Evolutionary conservation across 2,113 vertebrate species (phyloP), one percentile per base, ranked within the genome.

Genomic region (Apodemus speciosus): DNA sequence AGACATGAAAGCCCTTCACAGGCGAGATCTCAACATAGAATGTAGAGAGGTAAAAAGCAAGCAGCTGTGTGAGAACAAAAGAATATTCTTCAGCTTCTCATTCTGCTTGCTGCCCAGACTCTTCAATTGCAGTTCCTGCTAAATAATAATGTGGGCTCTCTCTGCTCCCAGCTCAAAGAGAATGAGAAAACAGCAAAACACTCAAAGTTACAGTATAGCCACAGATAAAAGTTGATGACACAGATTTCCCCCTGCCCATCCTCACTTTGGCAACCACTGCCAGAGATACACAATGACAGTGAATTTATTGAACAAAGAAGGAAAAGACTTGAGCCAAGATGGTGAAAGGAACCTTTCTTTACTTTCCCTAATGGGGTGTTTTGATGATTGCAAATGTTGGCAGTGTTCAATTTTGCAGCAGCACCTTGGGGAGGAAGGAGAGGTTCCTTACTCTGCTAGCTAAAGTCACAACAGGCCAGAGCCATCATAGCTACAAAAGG

Each of bases 181-280:
- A 96, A 95, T 96, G 75, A 90, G 89, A 95, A 96, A 96, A n/a
- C 18, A 96, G 89, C 69, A 95, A 95, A 94, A 95, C 62, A 89
- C 38, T 94, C 72, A 87, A 84, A 94, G 85, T 93, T 92, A 95
- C 6, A 86, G 77, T 86, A 91, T 40, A 93, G 85, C 72, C 72
- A 88, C 32, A 95, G 84, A 95, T 93, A 75, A 94, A 94, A 90
- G 88, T 93, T 95, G 85, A 92, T 89, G 87, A 85, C 81, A 87
- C 20, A 20, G 69, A 90, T 49, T 64, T 46, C 51, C 40, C 8
- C 49, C 23, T 14, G 11, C 25, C 46, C 53, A 75, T 46, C 72
- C 25, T 25, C 23, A 87, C 64, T 66, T 96, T 89, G 95, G 77
- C 86, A 96, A 79, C 38, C 51, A 62, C 66, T 91, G 30, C 58